A percentile compares a stretch with the other conserved stretches of the same genome.
These are phyloP conservation scores for Euzophera pinguis DNA, from an alignment of 2,888 invertebrate genomes.

Conservation along the genomic window DNA sequence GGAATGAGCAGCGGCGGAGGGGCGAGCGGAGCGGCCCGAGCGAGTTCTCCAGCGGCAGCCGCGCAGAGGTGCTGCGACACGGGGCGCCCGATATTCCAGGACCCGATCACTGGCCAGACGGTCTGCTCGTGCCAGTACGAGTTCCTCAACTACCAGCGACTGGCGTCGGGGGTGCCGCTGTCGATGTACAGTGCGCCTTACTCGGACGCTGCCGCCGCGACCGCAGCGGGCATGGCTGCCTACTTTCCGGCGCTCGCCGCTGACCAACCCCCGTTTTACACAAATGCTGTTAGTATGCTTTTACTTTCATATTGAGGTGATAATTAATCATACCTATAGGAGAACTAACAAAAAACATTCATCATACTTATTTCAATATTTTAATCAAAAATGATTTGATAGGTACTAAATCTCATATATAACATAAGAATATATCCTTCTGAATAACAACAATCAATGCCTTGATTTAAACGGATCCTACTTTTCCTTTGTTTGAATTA, in stretches of 20 bases:
- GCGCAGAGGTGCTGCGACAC: conserved; percentile 92
- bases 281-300: conserved; percentile 86
- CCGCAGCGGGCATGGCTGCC: conserved; percentile 89
- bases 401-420: too few relatives aligned
- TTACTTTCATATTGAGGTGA: not conserved
- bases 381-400: too few relatives aligned
- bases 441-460: too few relatives aligned
- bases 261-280: conserved; percentile 92
- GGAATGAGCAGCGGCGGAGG: conserved; percentile 77
- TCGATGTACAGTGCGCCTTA: conserved; percentile 91
- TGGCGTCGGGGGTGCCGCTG: conserved; percentile 86
- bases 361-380: not conserved
- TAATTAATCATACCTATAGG: not conserved
- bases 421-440: too few relatives aligned
- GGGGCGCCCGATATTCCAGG: conserved; percentile 93
- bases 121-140: conserved; percentile 95
- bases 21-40: conserved; percentile 73
- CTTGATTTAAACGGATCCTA: too few relatives aligned
- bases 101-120: conserved; percentile 92
- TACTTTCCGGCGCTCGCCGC: conserved; percentile 92
- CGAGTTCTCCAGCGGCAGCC: conserved; percentile 75
- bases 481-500: too few relatives aligned
- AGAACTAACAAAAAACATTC: not conserved
- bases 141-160: conserved; percentile 90
- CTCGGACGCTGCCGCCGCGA: conserved; percentile 83